Base-by-base conservation (phyloP, 2,888 invertebrate species). In the Tipula lateralis region DNA sequence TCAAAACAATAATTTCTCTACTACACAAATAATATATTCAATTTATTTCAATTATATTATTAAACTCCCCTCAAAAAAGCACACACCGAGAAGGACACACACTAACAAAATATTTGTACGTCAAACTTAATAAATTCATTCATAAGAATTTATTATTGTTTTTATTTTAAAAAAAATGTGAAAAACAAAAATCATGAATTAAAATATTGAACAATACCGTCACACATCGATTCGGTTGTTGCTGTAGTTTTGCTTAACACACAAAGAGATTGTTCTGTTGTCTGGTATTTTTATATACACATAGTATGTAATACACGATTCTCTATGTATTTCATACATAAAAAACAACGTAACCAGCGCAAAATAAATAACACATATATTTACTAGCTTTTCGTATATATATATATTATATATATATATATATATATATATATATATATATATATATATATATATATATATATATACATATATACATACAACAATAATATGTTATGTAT, bases 191-290 rank as follows among this genome's bases (percentile, higher is more conserved):
- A 66, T 66, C 9, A 66, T 66, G 66, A 66, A 66, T 66, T 66
- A 66, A 66, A 66, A 66, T 66, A 66, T 66, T 66, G 66, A 66
- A 66, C 66, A 66, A 66, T 66, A 66, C 66, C 66, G 66, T 66
- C 66, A 24, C 24, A 66, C 66, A 24, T 24, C 66, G 24, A 66
- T 66, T 66, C 19, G 5, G 50, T 50, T 66, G 66, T 66, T 66
- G 7, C 24, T 66, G 12, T 24, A 24, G 66, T 66, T 66, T 24
- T 66, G 66, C 24, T 66, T 66, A 66, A 66, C 66, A 66, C 66
- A 66, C 24, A 66, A 66, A 66, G 24, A 66, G 66, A 66, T 66
- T 24, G 19, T 66, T 44, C n/a, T n/a, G n/a, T 66, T 66, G 44
- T 16, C 66, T 66, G 66, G 66, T 66, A 66, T 66, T 9, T 66